A percentile compares a stretch with the other conserved stretches of the same genome.
Evolutionary conservation across 1,140 invertebrate species (phyloP).

Genomic region (Trichonephila inaurata): DNA sequence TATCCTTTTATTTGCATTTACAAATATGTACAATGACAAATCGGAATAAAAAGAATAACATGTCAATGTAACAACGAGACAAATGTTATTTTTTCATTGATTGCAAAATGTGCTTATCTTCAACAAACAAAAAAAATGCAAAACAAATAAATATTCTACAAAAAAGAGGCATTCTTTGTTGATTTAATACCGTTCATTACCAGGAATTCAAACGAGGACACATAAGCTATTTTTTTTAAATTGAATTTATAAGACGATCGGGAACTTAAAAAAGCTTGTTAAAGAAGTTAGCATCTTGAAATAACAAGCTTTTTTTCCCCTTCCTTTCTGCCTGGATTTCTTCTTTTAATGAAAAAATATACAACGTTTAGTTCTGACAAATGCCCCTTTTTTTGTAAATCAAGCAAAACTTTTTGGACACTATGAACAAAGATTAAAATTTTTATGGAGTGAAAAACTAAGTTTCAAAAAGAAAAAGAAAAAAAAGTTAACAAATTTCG

Average conservation of each 20-base stretch:
- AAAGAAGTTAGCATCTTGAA: not conserved
- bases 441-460: slow-evolving; percentile 33
- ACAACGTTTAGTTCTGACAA: slow-evolving; percentile 40
- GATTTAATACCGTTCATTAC: not conserved
- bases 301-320: not conserved
- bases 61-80: too few relatives aligned
- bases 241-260: slow-evolving; percentile 11
- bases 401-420: too few relatives aligned
- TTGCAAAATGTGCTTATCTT: too few relatives aligned
- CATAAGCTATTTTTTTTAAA: not conserved
- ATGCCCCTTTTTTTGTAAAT: too few relatives aligned
- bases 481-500: slow-evolving; percentile 24
- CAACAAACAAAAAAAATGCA: too few relatives aligned
- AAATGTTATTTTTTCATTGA: too few relatives aligned
- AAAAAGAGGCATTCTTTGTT: not conserved
- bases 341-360: slow-evolving; percentile 34
- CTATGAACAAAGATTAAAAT: slow-evolving; percentile 44
- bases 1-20: too few relatives aligned
- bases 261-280: not conserved
- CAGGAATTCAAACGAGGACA: not conserved
- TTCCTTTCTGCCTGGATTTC: not conserved
- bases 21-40: too few relatives aligned
- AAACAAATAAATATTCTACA: too few relatives aligned
- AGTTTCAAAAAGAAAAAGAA: not conserved
- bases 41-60: too few relatives aligned